Evolutionary conservation across 2,113 vertebrate genomes (phyloP).

Genomic region (Pomatostomus ruficeps): DNA sequence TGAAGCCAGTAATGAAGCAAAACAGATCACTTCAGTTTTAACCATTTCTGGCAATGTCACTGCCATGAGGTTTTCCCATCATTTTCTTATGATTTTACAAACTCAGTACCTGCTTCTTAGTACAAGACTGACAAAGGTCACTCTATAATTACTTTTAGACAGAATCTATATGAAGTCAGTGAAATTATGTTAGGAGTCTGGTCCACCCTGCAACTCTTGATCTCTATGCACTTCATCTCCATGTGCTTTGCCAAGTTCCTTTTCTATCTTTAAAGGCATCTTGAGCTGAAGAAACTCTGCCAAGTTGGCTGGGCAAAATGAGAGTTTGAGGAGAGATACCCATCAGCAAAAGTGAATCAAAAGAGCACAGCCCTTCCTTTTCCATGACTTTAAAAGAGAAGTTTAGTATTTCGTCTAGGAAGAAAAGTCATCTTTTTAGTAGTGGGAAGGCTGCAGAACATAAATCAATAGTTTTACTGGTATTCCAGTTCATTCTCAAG

Average conservation of each 20-base stretch:
- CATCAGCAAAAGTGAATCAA: background rate
- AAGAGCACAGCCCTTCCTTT: background rate
- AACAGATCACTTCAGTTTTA: background rate
- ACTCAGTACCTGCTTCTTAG: background rate
- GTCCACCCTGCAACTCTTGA: background rate
- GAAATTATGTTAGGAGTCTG: background rate
- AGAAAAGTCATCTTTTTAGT: background rate
- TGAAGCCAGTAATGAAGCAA: background rate
- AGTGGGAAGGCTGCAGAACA: background rate
- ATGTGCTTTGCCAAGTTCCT: background rate
- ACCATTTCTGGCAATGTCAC: background rate
- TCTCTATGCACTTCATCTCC: background rate
- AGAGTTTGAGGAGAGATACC: background rate
- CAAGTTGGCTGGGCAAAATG: background rate
- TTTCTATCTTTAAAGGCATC: background rate
- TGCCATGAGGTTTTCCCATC: background rate
- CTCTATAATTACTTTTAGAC: background rate
- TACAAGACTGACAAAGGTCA: background rate
- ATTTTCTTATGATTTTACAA: background rate
- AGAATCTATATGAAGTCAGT: background rate
- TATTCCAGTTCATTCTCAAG: background rate
- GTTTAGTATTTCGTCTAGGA: background rate
- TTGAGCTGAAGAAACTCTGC: background rate
- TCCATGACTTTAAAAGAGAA: background rate
- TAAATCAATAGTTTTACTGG: conserved; percentile 4